Percentiles rank a stretch among this genome's conserved stretches.
phyloP scores from a whole-genome alignment of 2,113 vertebrate species.

The Caranx melampygus region DNA sequence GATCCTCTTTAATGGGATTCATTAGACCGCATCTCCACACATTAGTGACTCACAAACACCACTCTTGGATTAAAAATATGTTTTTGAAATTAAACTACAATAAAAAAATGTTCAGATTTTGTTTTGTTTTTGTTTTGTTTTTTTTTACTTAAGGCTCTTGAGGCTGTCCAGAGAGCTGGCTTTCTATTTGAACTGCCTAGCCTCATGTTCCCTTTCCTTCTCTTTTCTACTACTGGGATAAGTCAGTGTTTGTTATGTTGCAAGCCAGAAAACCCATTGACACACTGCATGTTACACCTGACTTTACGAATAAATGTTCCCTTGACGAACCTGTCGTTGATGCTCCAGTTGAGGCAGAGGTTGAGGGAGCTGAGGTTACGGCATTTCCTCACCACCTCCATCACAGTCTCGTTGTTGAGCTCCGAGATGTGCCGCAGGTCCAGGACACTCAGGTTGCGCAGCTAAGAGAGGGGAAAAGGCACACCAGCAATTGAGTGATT shows the following conservation, averaged over 20 bases:
- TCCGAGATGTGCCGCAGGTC: slow-evolving; percentile 98
- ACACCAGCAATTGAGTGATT: not conserved
- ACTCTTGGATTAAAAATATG: slow-evolving; percentile 8
- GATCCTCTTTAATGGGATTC: slow-evolving; percentile 24
- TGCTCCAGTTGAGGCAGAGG: slow-evolving; percentile 99
- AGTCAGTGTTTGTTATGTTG: not conserved
- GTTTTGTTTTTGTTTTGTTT: no score
- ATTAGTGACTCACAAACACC: slow-evolving; percentile 18
- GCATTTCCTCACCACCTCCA: slow-evolving; percentile 98
- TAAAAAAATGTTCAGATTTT: not conserved
- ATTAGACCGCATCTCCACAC: slow-evolving; percentile 34
- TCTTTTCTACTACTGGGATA: not conserved
- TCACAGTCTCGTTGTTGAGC: slow-evolving; percentile 98
- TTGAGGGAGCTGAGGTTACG: slow-evolving; percentile 96
- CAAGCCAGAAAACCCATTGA: not conserved
- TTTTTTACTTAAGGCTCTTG: not conserved
- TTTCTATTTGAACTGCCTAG: no score
- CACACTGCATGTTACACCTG: not conserved
- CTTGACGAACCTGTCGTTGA: slow-evolving; percentile 93
- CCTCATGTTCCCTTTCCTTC: not conserved
- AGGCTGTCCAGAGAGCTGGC: no score
- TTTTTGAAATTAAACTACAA: not conserved
- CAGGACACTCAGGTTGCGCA: slow-evolving; percentile 93
- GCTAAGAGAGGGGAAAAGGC: slow-evolving; percentile 77
- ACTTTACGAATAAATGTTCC: not conserved